Evolutionary conservation across 2,797 vertebrate genomes (phyloP).

Genomic region (Chaenodraco wilsoni): DNA sequence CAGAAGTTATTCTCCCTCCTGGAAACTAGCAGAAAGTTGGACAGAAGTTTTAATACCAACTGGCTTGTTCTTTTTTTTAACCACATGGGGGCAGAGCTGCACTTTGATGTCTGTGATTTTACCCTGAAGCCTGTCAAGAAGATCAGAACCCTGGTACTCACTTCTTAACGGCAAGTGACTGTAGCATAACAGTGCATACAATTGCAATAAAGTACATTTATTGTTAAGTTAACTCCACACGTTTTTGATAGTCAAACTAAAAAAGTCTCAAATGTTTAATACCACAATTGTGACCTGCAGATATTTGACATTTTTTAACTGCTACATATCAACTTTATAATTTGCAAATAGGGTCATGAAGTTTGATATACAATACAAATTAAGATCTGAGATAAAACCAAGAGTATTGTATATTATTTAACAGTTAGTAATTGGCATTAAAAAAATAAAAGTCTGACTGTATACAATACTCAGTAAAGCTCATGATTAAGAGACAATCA

Average conservation of each 20-base stretch:
- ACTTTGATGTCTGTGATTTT: slow-evolving; percentile 33
- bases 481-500: accelerated
- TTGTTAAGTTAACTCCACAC: background rate
- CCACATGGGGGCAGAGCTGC: slow-evolving; percentile 73
- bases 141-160: background rate
- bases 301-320: background rate
- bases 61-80: slow-evolving; percentile 21
- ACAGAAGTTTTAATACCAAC: no score
- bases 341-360: background rate
- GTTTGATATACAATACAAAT: background rate
- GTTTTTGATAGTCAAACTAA: background rate
- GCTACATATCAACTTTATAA: background rate
- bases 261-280: background rate
- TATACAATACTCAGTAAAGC: background rate
- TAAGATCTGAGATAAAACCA: background rate
- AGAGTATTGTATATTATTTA: background rate
- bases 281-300: background rate
- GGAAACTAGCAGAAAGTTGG: no score
- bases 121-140: background rate
- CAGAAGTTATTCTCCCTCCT: no score
- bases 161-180: background rate
- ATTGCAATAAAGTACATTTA: background rate
- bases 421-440: background rate
- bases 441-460: background rate
- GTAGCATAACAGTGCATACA: no score